phyloP scores from a whole-genome alignment of 2,888 invertebrate species.

The Arge pagana region DNA sequence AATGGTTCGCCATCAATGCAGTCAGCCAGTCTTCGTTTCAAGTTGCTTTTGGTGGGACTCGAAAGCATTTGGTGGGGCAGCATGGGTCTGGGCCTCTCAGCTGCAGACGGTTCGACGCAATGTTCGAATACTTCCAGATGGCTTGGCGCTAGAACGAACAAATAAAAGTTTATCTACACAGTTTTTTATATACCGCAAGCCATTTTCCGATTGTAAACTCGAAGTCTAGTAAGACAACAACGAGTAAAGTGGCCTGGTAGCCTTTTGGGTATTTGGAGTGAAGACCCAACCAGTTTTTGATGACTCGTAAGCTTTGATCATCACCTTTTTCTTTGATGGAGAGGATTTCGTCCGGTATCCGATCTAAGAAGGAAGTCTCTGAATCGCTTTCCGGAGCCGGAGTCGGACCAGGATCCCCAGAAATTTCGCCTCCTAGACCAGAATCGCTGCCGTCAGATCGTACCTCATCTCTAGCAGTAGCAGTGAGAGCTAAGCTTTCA shows the following conservation, averaged over 20 bases:
- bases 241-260: too few relatives aligned
- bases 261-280: too few relatives aligned
- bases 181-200: background rate
- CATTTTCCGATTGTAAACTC: background rate
- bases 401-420: slow-evolving; percentile 62
- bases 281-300: too few relatives aligned
- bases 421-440: slow-evolving; percentile 77
- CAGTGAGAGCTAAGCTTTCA: slow-evolving; percentile 49
- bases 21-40: slow-evolving; percentile 67
- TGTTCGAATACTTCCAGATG: slow-evolving; percentile 42
- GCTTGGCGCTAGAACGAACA: background rate
- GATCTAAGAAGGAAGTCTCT: slow-evolving; percentile 61
- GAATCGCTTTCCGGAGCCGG: slow-evolving; percentile 59
- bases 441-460: slow-evolving; percentile 85
- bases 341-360: slow-evolving; percentile 56
- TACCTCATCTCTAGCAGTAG: slow-evolving; percentile 51
- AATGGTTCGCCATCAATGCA: slow-evolving; percentile 50
- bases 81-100: slow-evolving; percentile 31
- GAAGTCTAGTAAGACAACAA: background rate
- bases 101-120: background rate
- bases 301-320: too few relatives aligned
- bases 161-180: too few relatives aligned
- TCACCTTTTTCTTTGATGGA: slow-evolving; percentile 52
- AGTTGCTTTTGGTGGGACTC: slow-evolving; percentile 66
- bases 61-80: slow-evolving; percentile 43